These are phyloP conservation scores for Patella pellucida DNA, from an alignment of 2,888 invertebrate species.

Conservation along the genomic window DNA sequence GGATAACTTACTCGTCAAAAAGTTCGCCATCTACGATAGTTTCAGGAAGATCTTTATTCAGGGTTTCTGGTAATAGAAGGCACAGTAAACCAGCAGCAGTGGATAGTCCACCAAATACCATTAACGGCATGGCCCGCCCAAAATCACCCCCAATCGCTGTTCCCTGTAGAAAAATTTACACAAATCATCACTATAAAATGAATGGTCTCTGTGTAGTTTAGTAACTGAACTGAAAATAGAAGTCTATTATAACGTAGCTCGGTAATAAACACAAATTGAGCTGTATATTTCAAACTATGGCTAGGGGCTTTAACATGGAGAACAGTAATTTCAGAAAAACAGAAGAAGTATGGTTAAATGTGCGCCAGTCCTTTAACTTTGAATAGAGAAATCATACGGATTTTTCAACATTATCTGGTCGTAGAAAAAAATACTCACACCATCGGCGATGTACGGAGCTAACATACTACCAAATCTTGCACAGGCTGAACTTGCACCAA, in stretches of 20 bases:
- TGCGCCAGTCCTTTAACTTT: too few relatives aligned
- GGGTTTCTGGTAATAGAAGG: slow-evolving; percentile 83
- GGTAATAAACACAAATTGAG: too few relatives aligned
- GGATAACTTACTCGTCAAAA: slow-evolving; percentile 35
- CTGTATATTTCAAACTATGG: too few relatives aligned
- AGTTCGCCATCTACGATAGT: slow-evolving; percentile 78
- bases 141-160: slow-evolving; percentile 47
- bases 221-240: too few relatives aligned
- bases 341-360: too few relatives aligned
- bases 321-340: too few relatives aligned
- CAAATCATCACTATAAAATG: neutral
- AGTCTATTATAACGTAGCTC: too few relatives aligned
- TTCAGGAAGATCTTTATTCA: slow-evolving; percentile 82
- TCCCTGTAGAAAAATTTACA: slow-evolving; percentile 35
- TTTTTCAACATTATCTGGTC: too few relatives aligned
- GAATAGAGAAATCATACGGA: too few relatives aligned
- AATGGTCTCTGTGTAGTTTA: too few relatives aligned
- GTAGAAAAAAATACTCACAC: slow-evolving; percentile 33
- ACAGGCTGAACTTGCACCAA: slow-evolving; percentile 49
- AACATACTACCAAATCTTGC: slow-evolving; percentile 51
- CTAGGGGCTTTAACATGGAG: too few relatives aligned
- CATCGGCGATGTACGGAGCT: slow-evolving; percentile 50
- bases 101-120: slow-evolving; percentile 81
- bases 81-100: slow-evolving; percentile 80
- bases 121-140: slow-evolving; percentile 74